These are phyloP conservation scores for Hyalella azteca DNA, from an alignment of 2,888 invertebrate species.

Conservation along the genomic window DNA sequence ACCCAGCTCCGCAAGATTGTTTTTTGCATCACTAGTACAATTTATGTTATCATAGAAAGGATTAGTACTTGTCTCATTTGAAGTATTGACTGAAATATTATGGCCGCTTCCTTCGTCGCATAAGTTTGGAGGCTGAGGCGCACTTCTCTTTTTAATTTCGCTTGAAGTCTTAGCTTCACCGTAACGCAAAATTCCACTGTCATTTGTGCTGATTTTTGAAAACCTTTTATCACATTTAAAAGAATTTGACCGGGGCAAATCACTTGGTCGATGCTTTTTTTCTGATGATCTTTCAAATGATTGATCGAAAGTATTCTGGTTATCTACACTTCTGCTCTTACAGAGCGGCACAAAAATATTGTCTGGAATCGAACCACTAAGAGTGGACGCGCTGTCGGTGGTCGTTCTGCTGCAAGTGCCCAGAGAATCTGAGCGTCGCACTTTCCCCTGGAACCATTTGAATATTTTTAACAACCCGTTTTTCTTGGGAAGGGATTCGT, in stretches of 20 bases:
- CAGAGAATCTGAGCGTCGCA: constrained; percentile 41
- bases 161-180: not conserved
- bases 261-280: not conserved
- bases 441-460: constrained; percentile 48
- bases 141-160: constrained; percentile 48
- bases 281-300: not conserved
- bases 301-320: constrained; percentile 33
- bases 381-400: constrained; percentile 43
- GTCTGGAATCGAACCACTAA: constrained; percentile 43
- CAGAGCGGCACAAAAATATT: constrained; percentile 44
- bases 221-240: constrained; percentile 12
- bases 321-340: constrained; percentile 51
- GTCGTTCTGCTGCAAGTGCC: constrained; percentile 43
- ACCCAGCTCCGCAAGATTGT: constrained; percentile 28
- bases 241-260: not conserved
- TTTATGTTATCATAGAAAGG: not conserved
- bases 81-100: constrained; percentile 39
- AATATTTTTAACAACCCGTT: constrained; percentile 46
- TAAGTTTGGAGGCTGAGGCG: constrained; percentile 50
- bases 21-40: not conserved
- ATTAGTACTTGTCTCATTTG: not conserved
- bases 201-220: not conserved
- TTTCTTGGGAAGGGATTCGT: not conserved
- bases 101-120: constrained; percentile 38
- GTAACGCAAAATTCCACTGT: not conserved